Evolutionary conservation across 2,888 invertebrate species (phyloP), one percentile per base, ranked within the genome.

Genomic region (Anthophora plumipes): DNA sequence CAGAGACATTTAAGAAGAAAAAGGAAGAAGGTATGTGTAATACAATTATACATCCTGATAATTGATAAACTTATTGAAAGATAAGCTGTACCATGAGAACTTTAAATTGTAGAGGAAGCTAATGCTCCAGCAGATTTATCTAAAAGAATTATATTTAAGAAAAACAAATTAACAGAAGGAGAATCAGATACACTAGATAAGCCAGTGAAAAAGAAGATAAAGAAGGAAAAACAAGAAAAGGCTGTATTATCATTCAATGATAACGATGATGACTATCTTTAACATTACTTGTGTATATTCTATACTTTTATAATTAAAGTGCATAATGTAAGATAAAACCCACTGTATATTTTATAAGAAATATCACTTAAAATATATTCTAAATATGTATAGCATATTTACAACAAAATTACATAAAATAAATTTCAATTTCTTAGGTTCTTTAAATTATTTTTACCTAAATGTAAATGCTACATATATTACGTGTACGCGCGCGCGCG

Each of bases 101-200:
- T 11, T 39, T 61, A 11, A 46, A 75, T 94, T 94, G 39, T 92
- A 96, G 96, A 95, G 92, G 94, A 94, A 89, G 94, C 94, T 75
- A 94, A 94, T 88, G 93, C 94, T 52, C 95, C 95, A 43, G 96
- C 96, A 52, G 95, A 96, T 93, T 93, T 96, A 83, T 94, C 90
- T 69, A 94, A 95, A 85, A 95, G 94, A 55, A 94, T 96, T 77
- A 93, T 96, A 80, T 96, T 96, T 88, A 82, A 74, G 12, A 92
- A 91, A 37, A 91, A 86, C 43, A 92, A 93, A 57, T 91, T 92
- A 1, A 85, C 86, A 59, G 92, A 93, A 85, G 78, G 85, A 50
- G 88, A 88, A 50, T 60, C 80, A 46, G 77, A 78, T 39, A 50
- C 57, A 5, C 66, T 80, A 48, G 80, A 83, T 43, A 80, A 85